phyloP scores from a whole-genome alignment of 2,113 vertebrate genomes.

The Brachyhypopomus gauderio region DNA sequence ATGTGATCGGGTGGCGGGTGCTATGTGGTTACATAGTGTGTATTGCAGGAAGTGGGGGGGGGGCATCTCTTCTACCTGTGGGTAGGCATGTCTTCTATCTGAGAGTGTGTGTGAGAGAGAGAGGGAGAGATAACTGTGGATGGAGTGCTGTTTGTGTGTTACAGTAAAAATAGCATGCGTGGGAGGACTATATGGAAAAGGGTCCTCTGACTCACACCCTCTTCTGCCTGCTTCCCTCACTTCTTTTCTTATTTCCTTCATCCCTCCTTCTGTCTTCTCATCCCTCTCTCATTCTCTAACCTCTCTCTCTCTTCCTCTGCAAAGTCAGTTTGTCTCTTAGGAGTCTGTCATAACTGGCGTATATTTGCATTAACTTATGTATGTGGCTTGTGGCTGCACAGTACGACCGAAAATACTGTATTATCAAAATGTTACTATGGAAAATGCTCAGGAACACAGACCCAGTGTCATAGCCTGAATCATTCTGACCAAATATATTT shows the following conservation, averaged over 20 bases:
- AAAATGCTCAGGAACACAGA: too few species aligned
- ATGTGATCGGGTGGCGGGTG: background rate
- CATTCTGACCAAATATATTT: too few species aligned
- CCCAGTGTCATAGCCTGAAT: too few species aligned
- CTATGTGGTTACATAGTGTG: too few species aligned
- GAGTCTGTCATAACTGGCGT: too few species aligned
- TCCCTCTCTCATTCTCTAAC: background rate
- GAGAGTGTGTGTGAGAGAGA: slow-evolving; percentile 21
- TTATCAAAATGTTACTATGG: too few species aligned
- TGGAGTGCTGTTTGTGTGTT: slow-evolving; percentile 32
- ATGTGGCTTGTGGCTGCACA: too few species aligned
- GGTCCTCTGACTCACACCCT: slow-evolving; percentile 51
- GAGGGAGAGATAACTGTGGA: slow-evolving; percentile 6
- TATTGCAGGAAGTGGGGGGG: too few species aligned
- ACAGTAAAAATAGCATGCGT: slow-evolving; percentile 55
- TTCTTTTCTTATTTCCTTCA: slow-evolving; percentile 32
- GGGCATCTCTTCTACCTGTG: too few species aligned
- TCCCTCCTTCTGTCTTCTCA: slow-evolving; percentile 1
- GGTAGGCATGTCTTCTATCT: background rate
- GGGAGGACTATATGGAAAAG: slow-evolving; percentile 50
- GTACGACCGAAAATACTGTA: too few species aligned
- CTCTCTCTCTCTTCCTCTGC: background rate
- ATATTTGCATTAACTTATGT: too few species aligned
- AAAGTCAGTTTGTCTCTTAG: background rate
- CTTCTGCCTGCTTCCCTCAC: slow-evolving; percentile 31